A percentile compares a stretch with the other conserved stretches of the same genome.
phyloP scores from a whole-genome alignment of 2,113 vertebrate species.

The Himantopus leucocephalus region DNA sequence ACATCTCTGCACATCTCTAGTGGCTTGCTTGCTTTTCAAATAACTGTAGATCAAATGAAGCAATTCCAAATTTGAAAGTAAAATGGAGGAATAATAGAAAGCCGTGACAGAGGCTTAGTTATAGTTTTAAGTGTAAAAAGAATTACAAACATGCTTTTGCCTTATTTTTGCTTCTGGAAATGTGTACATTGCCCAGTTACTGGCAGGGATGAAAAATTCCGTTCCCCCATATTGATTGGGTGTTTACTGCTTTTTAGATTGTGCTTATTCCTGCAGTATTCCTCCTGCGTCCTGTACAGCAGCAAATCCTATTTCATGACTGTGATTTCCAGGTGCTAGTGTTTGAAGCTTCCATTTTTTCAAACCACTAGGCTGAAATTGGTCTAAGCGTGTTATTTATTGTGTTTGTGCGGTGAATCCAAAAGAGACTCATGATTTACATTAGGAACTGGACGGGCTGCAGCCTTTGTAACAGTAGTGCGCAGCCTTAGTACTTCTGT shows the following conservation, averaged over 20 bases:
- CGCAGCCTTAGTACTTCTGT: too few relatives aligned
- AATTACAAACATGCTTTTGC: background rate
- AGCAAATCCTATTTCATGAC: background rate
- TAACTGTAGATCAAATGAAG: background rate
- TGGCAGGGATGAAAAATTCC: background rate
- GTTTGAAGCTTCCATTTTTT: background rate
- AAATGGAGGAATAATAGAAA: background rate
- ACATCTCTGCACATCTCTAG: background rate
- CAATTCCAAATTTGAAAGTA: background rate
- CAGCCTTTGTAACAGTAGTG: background rate
- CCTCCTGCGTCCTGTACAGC: background rate
- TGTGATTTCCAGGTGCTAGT: background rate
- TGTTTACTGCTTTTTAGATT: background rate
- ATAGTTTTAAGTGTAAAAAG: background rate
- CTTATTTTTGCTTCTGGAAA: background rate
- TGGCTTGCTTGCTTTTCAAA: background rate
- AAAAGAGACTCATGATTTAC: background rate
- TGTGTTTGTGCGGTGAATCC: background rate
- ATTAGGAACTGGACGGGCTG: background rate
- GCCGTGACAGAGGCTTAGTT: background rate
- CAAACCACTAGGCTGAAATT: background rate
- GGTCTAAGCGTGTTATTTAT: background rate
- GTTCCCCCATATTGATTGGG: background rate
- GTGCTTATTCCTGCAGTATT: background rate
- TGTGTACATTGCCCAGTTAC: fast-evolving